Evolutionary conservation across 2,888 invertebrate genomes (phyloP), one percentile per base, ranked within the genome.

Genomic region (Rosalia funebris): DNA sequence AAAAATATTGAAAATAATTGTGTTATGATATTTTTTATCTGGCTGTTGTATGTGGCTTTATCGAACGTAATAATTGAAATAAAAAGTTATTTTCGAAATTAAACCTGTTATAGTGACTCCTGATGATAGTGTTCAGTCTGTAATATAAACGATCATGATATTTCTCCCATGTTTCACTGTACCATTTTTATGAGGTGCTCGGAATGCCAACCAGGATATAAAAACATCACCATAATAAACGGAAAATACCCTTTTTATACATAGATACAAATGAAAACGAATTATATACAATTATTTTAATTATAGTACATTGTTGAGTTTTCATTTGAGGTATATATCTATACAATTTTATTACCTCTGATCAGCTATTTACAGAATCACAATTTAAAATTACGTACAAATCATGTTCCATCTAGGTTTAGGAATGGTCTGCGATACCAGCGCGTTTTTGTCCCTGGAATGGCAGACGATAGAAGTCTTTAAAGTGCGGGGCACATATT

Each of bases 311-410:
- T 41, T 60, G 45, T 25, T 53, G 37, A 57, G 5, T 57, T 57
- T 36, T 52, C 36, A 37, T 45, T 36, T 36, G 47, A 53, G 57
- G 55, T 45, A 45, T 57, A 57, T 60, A 62, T 71, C 63, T 71
- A 70, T 70, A 72, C 68, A 69, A 57, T 62, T 65, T 47, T 39
- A 34, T 56, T 57, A 55, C 60, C 53, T 60, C 57, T 53, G 36
- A 59, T 57, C 60, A 64, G 50, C 57, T 80, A 81, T 80, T 69
- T 80, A 80, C 79, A 79, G 74, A 79, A 81, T 81, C 80, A 81
- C 81, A 81, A 78, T 80, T 77, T 75, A 79, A 77, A 71, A 75
- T 78, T 80, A 79, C 80, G 79, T 80, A 79, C 78, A 77, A 74
- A 72, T 68, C 71, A 71, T 53, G 41, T 42, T 14, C 53, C 53